These are phyloP conservation scores for Mimumesa dahlbomi DNA, from an alignment of 2,888 invertebrate species.

Conservation along the genomic window DNA sequence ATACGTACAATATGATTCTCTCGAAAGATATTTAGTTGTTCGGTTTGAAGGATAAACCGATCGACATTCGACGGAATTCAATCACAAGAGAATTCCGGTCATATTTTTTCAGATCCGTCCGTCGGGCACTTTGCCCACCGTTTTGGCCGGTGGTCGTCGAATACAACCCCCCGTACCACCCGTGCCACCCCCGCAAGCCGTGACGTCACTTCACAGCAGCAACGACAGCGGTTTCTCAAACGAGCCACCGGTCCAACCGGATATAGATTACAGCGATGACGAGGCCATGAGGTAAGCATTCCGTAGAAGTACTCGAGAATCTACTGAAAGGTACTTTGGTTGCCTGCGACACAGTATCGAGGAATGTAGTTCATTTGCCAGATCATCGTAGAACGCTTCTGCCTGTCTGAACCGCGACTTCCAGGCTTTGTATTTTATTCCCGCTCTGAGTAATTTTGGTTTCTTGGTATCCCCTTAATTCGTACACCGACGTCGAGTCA, in stretches of 20 bases:
- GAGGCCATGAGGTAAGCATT: conserved; percentile 86
- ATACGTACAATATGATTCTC: too few species aligned
- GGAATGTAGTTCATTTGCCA: conserved; percentile 22
- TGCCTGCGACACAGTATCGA: conserved; percentile 19
- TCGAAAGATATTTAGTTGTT: too few species aligned
- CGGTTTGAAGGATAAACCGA: too few species aligned
- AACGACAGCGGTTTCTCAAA: conserved; percentile 96
- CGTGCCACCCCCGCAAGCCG: conserved; percentile 78
- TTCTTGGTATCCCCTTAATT: conserved; percentile 21
- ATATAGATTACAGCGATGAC: conserved; percentile 95
- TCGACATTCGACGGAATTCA: background rate
- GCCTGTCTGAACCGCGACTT: conserved; percentile 33
- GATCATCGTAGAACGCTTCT: conserved; percentile 42
- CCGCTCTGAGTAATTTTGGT: conserved; percentile 32
- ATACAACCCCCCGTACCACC: conserved; percentile 81
- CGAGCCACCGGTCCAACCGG: conserved; percentile 93
- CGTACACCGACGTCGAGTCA: background rate
- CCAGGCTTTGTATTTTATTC: conserved; percentile 40
- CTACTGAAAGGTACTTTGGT: conserved; percentile 28
- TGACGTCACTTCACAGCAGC: conserved; percentile 90
- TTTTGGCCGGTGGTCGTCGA: conserved; percentile 77
- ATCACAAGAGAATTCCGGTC: background rate
- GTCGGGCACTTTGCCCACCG: conserved; percentile 78
- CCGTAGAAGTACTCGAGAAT: background rate
- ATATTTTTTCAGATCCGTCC: conserved; percentile 79